These are phyloP conservation scores for Temnothorax longispinosus DNA, from an alignment of 1,140 invertebrate species.

Conservation along the genomic window DNA sequence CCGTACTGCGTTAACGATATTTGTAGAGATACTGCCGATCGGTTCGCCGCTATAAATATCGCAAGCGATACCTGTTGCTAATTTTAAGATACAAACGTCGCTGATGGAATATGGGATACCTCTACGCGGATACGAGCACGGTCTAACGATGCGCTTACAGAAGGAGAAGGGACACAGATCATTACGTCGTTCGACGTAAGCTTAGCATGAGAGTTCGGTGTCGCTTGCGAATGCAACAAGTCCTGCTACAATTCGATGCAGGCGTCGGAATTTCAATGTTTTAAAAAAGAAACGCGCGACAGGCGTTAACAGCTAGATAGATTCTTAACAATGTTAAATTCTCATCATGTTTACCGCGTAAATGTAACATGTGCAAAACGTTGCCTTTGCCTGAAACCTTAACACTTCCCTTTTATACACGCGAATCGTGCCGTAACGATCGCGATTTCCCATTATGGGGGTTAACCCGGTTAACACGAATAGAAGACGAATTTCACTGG, in stretches of 20 bases:
- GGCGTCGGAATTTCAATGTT: slow-evolving; percentile 6
- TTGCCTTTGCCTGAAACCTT: slow-evolving; percentile 23
- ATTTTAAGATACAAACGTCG: slow-evolving; percentile 3
- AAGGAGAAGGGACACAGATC: slow-evolving; percentile 24
- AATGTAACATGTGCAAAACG: slow-evolving; percentile 53
- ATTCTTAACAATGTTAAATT: slow-evolving; percentile 57
- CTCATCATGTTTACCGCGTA: slow-evolving; percentile 35
- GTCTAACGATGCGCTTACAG: slow-evolving; percentile 11
- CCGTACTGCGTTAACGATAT: background rate
- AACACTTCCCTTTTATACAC: slow-evolving; percentile 18
- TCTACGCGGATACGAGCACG: background rate
- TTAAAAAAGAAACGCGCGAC: slow-evolving; percentile 14
- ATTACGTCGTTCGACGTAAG: slow-evolving; percentile 3
- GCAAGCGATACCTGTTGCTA: background rate
- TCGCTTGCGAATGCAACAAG: background rate
- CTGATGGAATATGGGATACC: background rate
- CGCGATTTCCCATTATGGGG: slow-evolving; percentile 4
- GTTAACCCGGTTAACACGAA: slow-evolving; percentile 20
- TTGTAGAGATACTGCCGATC: background rate
- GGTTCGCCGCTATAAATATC: background rate
- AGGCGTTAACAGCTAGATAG: slow-evolving; percentile 42
- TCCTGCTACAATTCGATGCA: slow-evolving; percentile 27
- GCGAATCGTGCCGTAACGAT: slow-evolving; percentile 31
- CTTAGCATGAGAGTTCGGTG: slow-evolving; percentile 7
- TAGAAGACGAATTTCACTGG: slow-evolving; percentile 35